Percentiles rank a stretch among this genome's conserved stretches.
These are phyloP conservation scores for Ips typographus DNA, from an alignment of 1,140 invertebrate species.

Conservation along the genomic window DNA sequence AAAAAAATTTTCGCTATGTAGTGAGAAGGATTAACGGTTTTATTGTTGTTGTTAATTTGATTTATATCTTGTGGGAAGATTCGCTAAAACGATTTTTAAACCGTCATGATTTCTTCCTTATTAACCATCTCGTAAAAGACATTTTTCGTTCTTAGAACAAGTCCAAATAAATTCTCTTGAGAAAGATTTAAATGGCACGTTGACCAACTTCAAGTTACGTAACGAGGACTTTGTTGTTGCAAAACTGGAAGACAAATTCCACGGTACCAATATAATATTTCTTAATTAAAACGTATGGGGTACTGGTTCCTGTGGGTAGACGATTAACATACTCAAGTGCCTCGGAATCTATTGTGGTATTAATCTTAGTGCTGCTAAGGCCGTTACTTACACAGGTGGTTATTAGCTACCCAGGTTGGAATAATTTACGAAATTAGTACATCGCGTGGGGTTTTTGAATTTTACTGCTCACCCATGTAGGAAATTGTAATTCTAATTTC, in stretches of 20 bases:
- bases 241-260: slow-evolving; percentile 15
- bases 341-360: slow-evolving; percentile 8
- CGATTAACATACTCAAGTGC: slow-evolving; percentile 14
- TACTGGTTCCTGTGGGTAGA: slow-evolving; percentile 13
- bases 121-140: not conserved
- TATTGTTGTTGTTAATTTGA: slow-evolving; percentile 18
- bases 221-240: slow-evolving; percentile 3
- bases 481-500: too few relatives aligned
- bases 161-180: slow-evolving; percentile 4
- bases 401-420: not conserved
- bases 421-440: not conserved
- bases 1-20: slow-evolving; percentile 16
- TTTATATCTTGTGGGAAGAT: slow-evolving; percentile 13
- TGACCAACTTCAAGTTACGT: not conserved
- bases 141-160: slow-evolving; percentile 1
- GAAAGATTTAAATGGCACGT: slow-evolving; percentile 5
- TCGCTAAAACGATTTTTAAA: slow-evolving; percentile 11
- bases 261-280: slow-evolving; percentile 7
- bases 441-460: not conserved
- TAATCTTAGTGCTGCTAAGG: slow-evolving; percentile 3
- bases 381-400: slow-evolving; percentile 4
- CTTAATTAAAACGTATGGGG: slow-evolving; percentile 14
- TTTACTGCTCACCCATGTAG: too few relatives aligned
- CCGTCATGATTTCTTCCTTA: not conserved
- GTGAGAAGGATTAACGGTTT: slow-evolving; percentile 16